Evolutionary conservation across 2,888 invertebrate species (phyloP).

Genomic region (Cabera pusaria): DNA sequence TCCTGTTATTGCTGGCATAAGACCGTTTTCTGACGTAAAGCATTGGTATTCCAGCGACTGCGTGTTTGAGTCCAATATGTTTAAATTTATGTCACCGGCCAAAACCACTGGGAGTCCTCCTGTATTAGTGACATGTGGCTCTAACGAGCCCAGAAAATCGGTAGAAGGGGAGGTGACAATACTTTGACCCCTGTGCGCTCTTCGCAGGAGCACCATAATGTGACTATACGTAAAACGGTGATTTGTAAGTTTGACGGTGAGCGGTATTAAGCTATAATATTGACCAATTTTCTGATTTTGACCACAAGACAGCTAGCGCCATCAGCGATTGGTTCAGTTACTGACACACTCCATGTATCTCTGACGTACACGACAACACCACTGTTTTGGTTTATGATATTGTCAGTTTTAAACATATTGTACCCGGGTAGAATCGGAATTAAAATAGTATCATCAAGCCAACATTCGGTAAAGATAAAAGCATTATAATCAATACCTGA

Average conservation of each 20-base stretch:
- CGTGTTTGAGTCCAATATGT: too few species aligned
- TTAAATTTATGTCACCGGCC: constrained; percentile 7
- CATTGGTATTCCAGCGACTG: too few species aligned
- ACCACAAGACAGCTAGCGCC: constrained; percentile 6
- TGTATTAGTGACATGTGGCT: background rate
- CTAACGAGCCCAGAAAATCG: background rate
- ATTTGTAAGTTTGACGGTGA: too few species aligned
- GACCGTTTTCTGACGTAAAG: too few species aligned
- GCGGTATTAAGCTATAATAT: constrained; percentile 6
- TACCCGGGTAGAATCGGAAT: constrained; percentile 6
- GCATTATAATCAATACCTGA: constrained; percentile 1
- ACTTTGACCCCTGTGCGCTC: too few species aligned
- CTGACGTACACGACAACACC: constrained; percentile 10
- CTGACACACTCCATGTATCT: constrained; percentile 2
- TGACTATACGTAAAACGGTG: too few species aligned
- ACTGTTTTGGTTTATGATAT: constrained; percentile 6
- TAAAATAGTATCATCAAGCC: background rate
- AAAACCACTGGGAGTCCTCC: background rate
- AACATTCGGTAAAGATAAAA: constrained; percentile 9
- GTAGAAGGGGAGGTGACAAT: constrained; percentile 1
- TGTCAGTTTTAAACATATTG: constrained; percentile 1
- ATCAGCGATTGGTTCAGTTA: background rate
- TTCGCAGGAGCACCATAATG: too few species aligned
- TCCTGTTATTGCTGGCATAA: too few species aligned
- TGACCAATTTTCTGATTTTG: background rate